Percentiles rank a stretch among this genome's conserved stretches.
Evolutionary conservation across 2,797 vertebrate species (phyloP).

Genomic region (Galago senegalensis): DNA sequence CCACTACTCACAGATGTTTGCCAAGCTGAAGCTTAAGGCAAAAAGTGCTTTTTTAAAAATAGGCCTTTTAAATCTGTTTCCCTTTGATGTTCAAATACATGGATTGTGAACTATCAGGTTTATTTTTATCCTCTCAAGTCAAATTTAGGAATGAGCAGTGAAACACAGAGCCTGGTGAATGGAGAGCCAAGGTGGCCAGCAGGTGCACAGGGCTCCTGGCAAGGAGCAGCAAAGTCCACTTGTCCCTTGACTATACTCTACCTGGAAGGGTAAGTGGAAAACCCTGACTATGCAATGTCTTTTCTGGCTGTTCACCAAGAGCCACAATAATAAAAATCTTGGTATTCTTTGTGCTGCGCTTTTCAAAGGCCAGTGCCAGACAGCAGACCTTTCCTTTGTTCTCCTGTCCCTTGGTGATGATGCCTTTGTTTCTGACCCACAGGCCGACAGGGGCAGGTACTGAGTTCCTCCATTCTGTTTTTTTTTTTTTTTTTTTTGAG

Average conservation of each 20-base stretch:
- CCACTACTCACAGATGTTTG: slow-evolving; percentile 9
- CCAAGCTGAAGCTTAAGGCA: slow-evolving; percentile 60
- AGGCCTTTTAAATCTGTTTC: neutral
- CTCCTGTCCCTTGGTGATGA: neutral
- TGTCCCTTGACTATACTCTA: neutral
- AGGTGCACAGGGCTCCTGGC: neutral
- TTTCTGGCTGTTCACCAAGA: neutral
- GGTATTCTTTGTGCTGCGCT: neutral
- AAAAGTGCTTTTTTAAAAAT: slow-evolving; percentile 71
- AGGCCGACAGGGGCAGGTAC: neutral
- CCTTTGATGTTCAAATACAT: slow-evolving; percentile 41
- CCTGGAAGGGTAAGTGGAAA: neutral
- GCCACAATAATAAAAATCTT: too few relatives aligned
- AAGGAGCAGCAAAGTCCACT: neutral
- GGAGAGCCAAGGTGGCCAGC: neutral
- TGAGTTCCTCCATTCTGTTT: fast-evolving
- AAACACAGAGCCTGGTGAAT: neutral
- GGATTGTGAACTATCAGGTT: neutral
- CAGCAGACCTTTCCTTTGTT: neutral
- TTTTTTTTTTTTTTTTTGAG: too few relatives aligned
- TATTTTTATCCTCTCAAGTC: neutral
- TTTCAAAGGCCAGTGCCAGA: neutral
- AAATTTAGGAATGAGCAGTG: slow-evolving; percentile 24
- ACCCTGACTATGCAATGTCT: neutral
- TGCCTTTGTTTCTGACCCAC: neutral